Percentiles rank a stretch among this genome's conserved stretches.
phyloP scores from a whole-genome alignment of 1,140 invertebrate species.

The Adoxophyes honmai region DNA sequence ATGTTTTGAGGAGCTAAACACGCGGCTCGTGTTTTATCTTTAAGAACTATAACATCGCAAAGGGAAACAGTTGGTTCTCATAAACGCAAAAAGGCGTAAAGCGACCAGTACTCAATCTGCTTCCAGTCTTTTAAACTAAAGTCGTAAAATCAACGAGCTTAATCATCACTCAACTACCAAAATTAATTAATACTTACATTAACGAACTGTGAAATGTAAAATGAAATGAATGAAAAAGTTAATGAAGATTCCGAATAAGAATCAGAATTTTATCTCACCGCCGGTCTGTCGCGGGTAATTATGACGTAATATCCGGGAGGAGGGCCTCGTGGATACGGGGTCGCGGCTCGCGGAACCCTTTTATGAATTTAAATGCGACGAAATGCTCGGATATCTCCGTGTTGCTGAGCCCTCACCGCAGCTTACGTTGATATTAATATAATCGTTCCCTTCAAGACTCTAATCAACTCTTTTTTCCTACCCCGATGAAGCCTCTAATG shows the following conservation, averaged over 20 bases:
- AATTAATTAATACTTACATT: not conserved
- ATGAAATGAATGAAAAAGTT: not conserved
- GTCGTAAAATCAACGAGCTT: too few relatives aligned
- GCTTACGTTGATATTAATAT: conserved; percentile 11
- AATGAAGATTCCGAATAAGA: not conserved
- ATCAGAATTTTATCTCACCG: conserved; percentile 4
- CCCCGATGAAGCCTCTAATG: too few relatives aligned
- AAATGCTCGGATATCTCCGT: conserved; percentile 3
- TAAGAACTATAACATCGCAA: too few relatives aligned
- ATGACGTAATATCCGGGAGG: conserved; percentile 5
- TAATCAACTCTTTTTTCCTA: not conserved
- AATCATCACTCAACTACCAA: not conserved
- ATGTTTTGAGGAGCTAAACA: too few relatives aligned
- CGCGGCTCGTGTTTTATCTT: too few relatives aligned
- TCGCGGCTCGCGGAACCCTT: not conserved
- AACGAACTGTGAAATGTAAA: not conserved
- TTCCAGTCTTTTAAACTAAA: too few relatives aligned
- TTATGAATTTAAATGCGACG: conserved; percentile 7
- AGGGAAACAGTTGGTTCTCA: too few relatives aligned
- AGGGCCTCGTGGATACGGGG: not conserved
- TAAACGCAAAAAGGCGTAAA: too few relatives aligned
- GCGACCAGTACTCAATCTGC: too few relatives aligned
- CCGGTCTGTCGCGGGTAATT: conserved; percentile 9
- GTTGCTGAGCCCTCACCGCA: not conserved
- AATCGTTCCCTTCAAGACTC: not conserved